Conservation (phyloP, 2,888 invertebrate species). For the Xestia c-nigrum region DNA sequence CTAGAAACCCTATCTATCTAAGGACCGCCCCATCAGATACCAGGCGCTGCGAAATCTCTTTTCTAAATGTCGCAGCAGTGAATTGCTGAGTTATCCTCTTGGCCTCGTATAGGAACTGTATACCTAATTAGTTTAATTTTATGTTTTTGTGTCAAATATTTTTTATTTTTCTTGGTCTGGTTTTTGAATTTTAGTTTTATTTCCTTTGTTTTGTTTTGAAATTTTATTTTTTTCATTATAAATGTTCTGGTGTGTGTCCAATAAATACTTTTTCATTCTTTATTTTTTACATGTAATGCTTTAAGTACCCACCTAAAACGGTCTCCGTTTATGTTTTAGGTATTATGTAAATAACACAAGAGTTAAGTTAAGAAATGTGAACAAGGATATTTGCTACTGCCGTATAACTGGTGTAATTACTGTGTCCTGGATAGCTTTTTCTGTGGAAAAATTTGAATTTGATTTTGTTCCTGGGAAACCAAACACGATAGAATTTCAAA, state of each 20-base stretch:
- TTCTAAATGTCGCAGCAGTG: no score
- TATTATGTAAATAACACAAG: constrained; percentile 82
- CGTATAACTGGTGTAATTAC: constrained; percentile 84
- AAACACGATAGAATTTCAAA: constrained; percentile 80
- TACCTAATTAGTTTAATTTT: no score
- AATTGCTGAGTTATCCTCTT: no score
- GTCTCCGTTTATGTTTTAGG: constrained; percentile 67
- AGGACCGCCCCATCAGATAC: no score
- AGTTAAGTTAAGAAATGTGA: constrained; percentile 79
- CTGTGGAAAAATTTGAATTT: constrained; percentile 83
- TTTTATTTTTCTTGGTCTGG: not conserved
- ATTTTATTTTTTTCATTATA: not conserved
- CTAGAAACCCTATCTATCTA: no score
- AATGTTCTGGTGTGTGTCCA: not conserved
- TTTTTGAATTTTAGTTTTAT: no score
- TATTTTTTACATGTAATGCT: not conserved
- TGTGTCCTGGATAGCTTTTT: constrained; percentile 84
- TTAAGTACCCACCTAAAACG: not conserved
- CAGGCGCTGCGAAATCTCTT: no score
- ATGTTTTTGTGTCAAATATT: no score
- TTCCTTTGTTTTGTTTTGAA: not conserved
- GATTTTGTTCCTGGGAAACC: constrained; percentile 70
- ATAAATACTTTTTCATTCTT: not conserved
- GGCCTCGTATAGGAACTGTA: no score
- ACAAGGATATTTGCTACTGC: constrained; percentile 84